Evolutionary conservation across 2,113 vertebrate genomes (phyloP), one percentile per base, ranked within the genome.

Genomic region (Riparia riparia): DNA sequence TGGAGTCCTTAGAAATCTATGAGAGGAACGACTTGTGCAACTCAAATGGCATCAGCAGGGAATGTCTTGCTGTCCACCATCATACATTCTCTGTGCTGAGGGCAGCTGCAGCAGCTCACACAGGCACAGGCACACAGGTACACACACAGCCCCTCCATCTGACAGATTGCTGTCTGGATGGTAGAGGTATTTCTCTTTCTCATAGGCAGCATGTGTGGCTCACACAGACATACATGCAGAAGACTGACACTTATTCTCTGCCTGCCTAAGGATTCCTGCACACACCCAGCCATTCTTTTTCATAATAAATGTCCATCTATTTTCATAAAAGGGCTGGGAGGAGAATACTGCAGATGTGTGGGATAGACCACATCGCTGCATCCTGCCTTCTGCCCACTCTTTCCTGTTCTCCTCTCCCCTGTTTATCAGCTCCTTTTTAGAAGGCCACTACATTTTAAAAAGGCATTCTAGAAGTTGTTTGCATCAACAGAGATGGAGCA

Each of bases 251-350:
- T 49, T 72, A 82, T 66, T 69, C 68, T 41, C 81, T 74, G 60
- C 44, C 60, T 80, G 64, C 82, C 63, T 82, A 73, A 95, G 92
- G 82, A 64, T 41, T 95, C 49, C 28, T 83, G 74, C 19, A 5
- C 58, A 37, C 83, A 34, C 24, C 31, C 49, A 78, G 86, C 53
- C 56, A 24, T 93, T 95, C 22, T 24, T 97, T 96, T 97, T 94
- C 94, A 91, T 97, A 89, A 96, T 87, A 94, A 93, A 95, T 95
- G 89, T 93, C 93, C 93, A 58, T 58, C 63, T 93, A 74, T 92
- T 95, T 90, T 95, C 74, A 93, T 37, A 64, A 88, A 95, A 89
- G 64, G 50, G 32, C 77, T 86, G 28, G 73, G 32, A 97, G 63
- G 50, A 91, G 44, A 28, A 78, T 37, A 24, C 37, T 49, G 68